These are phyloP conservation scores for Styela clava DNA, from an alignment of 23 tunicate genomes.

Conservation along the genomic window DNA sequence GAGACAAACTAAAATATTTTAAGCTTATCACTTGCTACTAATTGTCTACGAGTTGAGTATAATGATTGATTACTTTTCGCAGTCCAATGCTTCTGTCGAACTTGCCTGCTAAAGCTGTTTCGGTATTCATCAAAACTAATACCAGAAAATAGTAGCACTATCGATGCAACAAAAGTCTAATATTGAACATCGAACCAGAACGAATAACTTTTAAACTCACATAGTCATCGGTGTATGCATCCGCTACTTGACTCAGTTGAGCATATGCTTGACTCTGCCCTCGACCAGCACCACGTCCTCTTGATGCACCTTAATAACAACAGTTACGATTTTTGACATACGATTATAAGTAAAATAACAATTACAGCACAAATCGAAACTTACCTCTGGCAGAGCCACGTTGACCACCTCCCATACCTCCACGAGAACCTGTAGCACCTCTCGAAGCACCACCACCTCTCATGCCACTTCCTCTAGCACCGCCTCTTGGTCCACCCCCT, in stretches of 20 bases:
- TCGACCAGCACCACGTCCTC: constrained; percentile 6
- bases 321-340: background rate
- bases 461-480: background rate
- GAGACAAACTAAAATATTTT: too few species aligned
- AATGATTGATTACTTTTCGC: too few species aligned
- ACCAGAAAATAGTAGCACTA: too few species aligned
- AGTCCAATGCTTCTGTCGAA: too few species aligned
- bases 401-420: background rate
- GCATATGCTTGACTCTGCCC: constrained; percentile 11
- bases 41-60: too few species aligned
- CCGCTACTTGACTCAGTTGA: constrained; percentile 9
- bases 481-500: background rate
- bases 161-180: too few species aligned
- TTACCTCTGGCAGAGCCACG: background rate
- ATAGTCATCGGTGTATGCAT: constrained; percentile 31
- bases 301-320: background rate
- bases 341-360: too few species aligned
- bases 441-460: background rate
- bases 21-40: too few species aligned
- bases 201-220: constrained; percentile 34
- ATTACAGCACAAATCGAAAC: too few species aligned
- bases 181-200: too few species aligned
- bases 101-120: too few species aligned
- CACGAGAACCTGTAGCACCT: background rate
- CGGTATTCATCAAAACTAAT: too few species aligned